Base-by-base conservation (phyloP, 2,797 vertebrate species). In the Trachops cirrhosus region DNA sequence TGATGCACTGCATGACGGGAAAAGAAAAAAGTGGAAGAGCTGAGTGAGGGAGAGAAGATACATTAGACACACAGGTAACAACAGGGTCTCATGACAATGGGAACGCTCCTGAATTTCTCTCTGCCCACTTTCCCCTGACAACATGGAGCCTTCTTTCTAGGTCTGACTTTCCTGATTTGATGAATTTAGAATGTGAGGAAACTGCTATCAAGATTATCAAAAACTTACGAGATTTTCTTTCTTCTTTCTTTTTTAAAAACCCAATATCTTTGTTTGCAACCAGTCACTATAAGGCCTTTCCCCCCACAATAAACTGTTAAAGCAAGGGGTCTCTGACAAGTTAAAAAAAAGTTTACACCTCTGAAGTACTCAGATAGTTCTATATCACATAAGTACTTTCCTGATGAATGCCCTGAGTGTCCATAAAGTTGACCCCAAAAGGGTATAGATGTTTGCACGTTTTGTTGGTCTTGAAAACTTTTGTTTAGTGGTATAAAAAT, bases 1-100 rank as follows among this genome's bases (percentile, higher is more conserved):
- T 98, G 98, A 98, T 87, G 98, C 98, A 98, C 98, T 99, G 99
- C 67, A 97, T 78, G 95, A 98, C 64, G 98, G 98, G 98, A 97
- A 97, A 98, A 99, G 98, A 98, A 98, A 97, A 98, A 98, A 98
- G 97, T 0, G 87, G 96, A 97, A 98, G 95, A 98, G 86, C 95
- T 97, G 97, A 98, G 93, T 98, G 97, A 98, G 97, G 98, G 93
- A 98, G 91, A 98, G 95, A 97, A 95, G 94, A 97, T 50, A 97
- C 1, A 9, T 96, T 91, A 95, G 90, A 78, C 74, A 80, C 16
- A 46, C 34, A 70, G 32, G 73, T 46, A n/a, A 10, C 48, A 52
- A 54, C 2, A 46, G 37, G 50, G 29, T 57, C 32, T 54, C 5
- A 1, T 0, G 18, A 89, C 50, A 39, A n/a, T 1, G 41, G 12